Base-by-base conservation (phyloP, 2,113 vertebrate genomes). In the Silurus asotus region DNA sequence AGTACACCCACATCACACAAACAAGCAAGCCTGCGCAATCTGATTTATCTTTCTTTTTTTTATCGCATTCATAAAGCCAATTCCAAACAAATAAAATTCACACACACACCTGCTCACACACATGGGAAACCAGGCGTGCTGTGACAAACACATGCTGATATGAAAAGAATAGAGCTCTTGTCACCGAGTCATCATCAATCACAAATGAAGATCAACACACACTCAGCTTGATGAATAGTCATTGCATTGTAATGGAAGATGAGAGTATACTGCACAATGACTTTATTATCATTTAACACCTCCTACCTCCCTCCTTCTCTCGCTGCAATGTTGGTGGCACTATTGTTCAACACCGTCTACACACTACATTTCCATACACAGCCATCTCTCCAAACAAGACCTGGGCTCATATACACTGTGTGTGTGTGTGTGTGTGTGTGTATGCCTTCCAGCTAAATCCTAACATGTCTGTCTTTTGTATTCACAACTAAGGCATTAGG, bases 281-380 rank as follows among this genome's bases (percentile, higher is more conserved):
- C 65, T 59, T 75, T 28, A 62, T 67, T 85, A 82, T 85, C 61
- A 67, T 65, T 85, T 55, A 19, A 61, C 76, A 64, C 58, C 69
- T 81, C 83, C 77, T n/a, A 64, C 77, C 69, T 70, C 84, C 62
- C 64, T 81, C 85, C 79, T 61, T 76, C 79, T 64, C 25, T 76
- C 49, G 0, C 3, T 55, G 58, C 69, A 82, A 23, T 64, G 64
- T 6, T 81, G 77, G 53, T 72, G 20, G 62, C 45, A 49, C 37
- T 81, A 49, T 25, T 80, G 53, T 80, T 58, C 20, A 7, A 37
- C 13, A 8, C 51, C 6, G 45, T 49, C 62, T n/a, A 56, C 5
- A 59, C 51, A 25, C 37, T 53, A 37, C 19, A 55, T 80, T 59
- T 59, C 64, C 49, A 58, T 85, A 45, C 49, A 65, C 11, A 53